Percentiles rank a stretch among this genome's conserved stretches.
Conservation (phyloP, 2,113 vertebrate genomes). For the Austrofundulus limnaeus region DNA sequence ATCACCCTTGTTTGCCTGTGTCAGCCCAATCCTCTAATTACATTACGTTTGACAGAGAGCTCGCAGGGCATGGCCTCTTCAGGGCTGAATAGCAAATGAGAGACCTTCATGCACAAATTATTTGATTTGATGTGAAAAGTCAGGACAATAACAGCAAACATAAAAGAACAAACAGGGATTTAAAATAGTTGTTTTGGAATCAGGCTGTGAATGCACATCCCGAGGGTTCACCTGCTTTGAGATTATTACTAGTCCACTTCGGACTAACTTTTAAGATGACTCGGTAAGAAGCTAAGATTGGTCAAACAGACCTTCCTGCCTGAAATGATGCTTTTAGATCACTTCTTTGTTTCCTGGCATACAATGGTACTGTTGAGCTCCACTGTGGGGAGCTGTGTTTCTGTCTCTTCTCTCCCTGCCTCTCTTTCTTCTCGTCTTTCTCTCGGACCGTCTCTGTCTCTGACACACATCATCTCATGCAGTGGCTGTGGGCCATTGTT, state of each 20-base stretch:
- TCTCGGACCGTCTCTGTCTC: conserved; percentile 26
- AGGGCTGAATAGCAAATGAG: conserved; percentile 10
- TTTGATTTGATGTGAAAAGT: conserved; percentile 18
- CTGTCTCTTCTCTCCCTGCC: conserved; percentile 42
- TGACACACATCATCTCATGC: conserved; percentile 51
- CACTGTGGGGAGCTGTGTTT: conserved; percentile 80
- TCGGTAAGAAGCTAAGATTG: not conserved
- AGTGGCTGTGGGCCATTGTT: conserved; percentile 59
- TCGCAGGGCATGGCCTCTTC: conserved; percentile 30
- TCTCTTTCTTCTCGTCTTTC: conserved; percentile 19
- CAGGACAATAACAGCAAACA: conserved; percentile 14
- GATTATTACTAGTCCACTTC: no score
- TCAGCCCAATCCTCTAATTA: conserved; percentile 61
- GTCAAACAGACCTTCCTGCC: conserved; percentile 20
- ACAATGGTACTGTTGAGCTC: conserved; percentile 53
- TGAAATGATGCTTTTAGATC: conserved; percentile 11
- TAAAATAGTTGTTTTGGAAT: not conserved
- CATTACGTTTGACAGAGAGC: conserved; percentile 50
- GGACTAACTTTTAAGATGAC: conserved; percentile 1
- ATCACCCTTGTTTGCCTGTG: conserved; percentile 45
- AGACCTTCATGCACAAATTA: not conserved
- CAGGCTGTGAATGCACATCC: conserved; percentile 10
- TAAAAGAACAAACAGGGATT: not conserved
- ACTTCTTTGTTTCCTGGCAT: not conserved
- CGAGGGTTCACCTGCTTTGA: not conserved